Evolutionary conservation across 1,140 invertebrate genomes (phyloP).

Genomic region (Drosophila azteca): DNA sequence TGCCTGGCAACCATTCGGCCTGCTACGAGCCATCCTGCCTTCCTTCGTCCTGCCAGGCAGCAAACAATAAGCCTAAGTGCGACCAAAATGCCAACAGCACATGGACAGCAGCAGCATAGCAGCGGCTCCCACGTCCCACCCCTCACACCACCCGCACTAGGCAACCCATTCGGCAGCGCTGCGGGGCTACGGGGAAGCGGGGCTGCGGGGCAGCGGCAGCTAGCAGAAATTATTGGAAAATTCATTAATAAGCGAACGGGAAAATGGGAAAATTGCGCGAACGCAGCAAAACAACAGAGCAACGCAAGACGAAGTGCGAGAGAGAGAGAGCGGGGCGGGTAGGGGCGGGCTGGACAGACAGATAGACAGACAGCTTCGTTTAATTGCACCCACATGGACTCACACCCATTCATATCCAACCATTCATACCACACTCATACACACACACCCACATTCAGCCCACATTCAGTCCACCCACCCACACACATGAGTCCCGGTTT

Average conservation of each 20-base stretch:
- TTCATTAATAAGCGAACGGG: conserved; percentile 73
- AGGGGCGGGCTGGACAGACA: conserved; percentile 10
- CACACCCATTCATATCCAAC: background rate
- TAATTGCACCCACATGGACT: conserved; percentile 58
- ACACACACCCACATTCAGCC: background rate
- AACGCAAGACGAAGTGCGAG: conserved; percentile 29
- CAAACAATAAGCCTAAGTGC: conserved; percentile 68
- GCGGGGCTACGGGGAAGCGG: background rate
- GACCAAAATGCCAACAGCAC: conserved; percentile 42
- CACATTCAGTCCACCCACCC: background rate
- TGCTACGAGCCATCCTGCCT: background rate
- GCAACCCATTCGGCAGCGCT: background rate
- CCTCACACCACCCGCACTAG: background rate
- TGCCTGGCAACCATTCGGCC: conserved; percentile 1
- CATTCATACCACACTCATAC: conserved; percentile 2
- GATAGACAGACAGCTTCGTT: conserved; percentile 42
- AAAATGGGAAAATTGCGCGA: conserved; percentile 63
- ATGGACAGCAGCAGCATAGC: conserved; percentile 27
- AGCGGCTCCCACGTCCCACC: background rate
- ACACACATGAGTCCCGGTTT: conserved; percentile 14
- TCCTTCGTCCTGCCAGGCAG: conserved; percentile 22
- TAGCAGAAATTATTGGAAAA: conserved; percentile 70
- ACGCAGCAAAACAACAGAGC: conserved; percentile 56
- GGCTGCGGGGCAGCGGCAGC: background rate
- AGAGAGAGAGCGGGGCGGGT: conserved; percentile 11